Conservation (phyloP, 92 coral and sea anemone genomes). For the Montipora capitata region DNA sequence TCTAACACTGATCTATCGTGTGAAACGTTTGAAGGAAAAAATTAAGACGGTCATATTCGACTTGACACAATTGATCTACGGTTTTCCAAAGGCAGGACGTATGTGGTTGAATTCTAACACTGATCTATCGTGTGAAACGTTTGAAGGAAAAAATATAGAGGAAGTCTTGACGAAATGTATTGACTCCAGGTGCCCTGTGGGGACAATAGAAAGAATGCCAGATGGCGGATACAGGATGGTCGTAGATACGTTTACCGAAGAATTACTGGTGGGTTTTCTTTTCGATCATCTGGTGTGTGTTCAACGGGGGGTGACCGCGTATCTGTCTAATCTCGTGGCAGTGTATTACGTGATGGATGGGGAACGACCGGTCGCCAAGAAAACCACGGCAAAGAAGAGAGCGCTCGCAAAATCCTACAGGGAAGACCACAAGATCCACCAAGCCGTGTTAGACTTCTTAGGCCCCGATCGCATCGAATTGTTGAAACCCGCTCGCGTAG, state of each 20-base stretch:
- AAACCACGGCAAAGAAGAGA: not conserved
- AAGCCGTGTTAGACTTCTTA: not conserved
- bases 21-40: no score
- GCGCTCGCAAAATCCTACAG: not conserved
- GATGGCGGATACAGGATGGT: not conserved
- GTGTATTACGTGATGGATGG: conserved; percentile 13
- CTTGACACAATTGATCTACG: not conserved
- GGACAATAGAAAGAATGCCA: not conserved
- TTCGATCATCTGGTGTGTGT: not conserved
- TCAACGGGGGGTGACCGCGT: not conserved
- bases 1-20: no score
- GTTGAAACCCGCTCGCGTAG: not conserved
- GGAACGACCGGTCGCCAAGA: conserved; percentile 17
- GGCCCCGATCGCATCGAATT: not conserved
- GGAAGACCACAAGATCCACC: not conserved
- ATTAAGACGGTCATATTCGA: not conserved
- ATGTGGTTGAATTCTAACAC: not conserved
- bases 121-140: not conserved
- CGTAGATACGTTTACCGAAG: conserved; percentile 15
- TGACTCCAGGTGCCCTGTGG: not conserved
- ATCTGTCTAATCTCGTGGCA: not conserved
- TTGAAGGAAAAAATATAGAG: not conserved
- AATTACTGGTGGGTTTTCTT: not conserved
- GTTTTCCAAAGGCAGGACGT: not conserved
- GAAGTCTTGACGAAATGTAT: not conserved